Percentiles rank a stretch among this genome's conserved stretches.
Evolutionary conservation across 2,888 invertebrate genomes (phyloP).

Genomic region (Physocephala rufipes): DNA sequence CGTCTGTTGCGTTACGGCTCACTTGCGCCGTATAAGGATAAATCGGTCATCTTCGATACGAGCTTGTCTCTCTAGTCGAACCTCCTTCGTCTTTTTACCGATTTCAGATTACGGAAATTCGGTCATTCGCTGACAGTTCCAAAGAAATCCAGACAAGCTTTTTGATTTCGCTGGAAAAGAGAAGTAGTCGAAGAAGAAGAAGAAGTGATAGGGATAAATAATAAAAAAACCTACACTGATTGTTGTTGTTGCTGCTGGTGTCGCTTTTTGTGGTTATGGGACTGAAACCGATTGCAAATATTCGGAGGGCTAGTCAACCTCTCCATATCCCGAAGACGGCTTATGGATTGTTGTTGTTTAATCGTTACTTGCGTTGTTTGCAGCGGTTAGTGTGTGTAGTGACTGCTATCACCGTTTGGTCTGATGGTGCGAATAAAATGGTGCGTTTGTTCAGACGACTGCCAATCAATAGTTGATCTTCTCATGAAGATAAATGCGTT

Average conservation of each 20-base stretch:
- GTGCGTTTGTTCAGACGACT: no score
- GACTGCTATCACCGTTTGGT: neutral
- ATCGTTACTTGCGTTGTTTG: neutral
- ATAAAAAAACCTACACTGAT: conserved; percentile 19
- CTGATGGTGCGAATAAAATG: no score
- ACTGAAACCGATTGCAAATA: no score
- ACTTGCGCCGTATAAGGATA: conserved; percentile 48
- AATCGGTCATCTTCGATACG: conserved; percentile 52
- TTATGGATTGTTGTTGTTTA: neutral
- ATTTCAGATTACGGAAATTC: neutral
- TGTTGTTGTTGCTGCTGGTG: neutral
- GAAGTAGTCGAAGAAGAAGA: neutral
- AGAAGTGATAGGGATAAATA: neutral
- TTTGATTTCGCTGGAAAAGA: no score
- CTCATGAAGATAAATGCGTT: conserved; percentile 32
- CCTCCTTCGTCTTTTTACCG: neutral
- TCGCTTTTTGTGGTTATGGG: neutral
- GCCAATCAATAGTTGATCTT: conserved; percentile 17
- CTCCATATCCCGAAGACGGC: no score
- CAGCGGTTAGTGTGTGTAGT: neutral
- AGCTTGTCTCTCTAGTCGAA: conserved; percentile 19
- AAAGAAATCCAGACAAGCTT: neutral
- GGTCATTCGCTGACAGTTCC: neutral
- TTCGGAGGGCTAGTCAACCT: no score
- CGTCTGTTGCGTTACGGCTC: conserved; percentile 18